A percentile compares a stretch with the other conserved stretches of the same genome.
Conservation (phyloP, 2,797 vertebrate species). For the Coregonus suidteri region DNA sequence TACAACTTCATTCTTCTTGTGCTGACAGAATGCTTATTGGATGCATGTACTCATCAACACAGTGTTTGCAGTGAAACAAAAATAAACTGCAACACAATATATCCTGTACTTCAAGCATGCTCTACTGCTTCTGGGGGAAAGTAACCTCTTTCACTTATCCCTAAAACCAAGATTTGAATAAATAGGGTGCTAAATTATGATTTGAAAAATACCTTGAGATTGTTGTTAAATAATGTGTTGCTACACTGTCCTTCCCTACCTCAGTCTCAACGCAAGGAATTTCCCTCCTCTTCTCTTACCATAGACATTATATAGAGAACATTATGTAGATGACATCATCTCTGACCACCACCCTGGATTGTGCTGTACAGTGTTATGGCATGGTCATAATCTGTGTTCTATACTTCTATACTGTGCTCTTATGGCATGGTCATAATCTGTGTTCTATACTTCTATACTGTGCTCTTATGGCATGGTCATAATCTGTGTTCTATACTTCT, state of each 20-base stretch:
- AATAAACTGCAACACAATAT: background rate
- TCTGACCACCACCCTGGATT: constrained; percentile 23
- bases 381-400: too few relatives aligned
- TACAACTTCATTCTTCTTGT: too few relatives aligned
- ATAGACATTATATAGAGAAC: background rate
- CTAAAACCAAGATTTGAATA: background rate
- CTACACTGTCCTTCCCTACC: constrained; percentile 11
- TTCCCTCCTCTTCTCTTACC: constrained; percentile 5
- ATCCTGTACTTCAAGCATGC: background rate
- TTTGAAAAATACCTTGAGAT: background rate
- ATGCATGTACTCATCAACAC: too few relatives aligned
- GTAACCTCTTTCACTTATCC: background rate
- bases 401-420: too few relatives aligned
- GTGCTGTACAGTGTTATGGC: constrained; percentile 24
- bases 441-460: too few relatives aligned
- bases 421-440: too few relatives aligned
- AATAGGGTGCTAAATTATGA: background rate
- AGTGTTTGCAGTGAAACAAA: background rate
- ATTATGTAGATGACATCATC: background rate
- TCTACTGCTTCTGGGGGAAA: background rate
- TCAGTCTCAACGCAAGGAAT: constrained; percentile 5
- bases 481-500: background rate
- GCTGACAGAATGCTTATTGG: too few relatives aligned
- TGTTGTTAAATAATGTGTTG: constrained; percentile 16
- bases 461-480: too few relatives aligned